Percentiles rank a stretch among this genome's conserved stretches.
Evolutionary conservation across 2,113 vertebrate species (phyloP).

Genomic region (Chaetorhynchus papuensis): DNA sequence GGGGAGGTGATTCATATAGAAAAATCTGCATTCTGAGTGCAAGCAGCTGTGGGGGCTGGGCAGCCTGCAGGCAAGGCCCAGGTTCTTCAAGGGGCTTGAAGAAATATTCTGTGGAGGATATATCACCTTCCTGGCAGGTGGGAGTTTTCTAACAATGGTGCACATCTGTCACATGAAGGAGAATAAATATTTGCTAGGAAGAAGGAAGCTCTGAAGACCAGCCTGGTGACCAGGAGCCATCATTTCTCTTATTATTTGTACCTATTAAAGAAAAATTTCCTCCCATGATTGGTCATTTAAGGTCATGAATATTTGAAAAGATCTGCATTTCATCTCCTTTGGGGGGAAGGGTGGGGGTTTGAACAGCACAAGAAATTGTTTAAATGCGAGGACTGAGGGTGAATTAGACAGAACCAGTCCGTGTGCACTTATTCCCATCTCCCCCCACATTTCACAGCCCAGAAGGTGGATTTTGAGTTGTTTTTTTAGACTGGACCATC

Average conservation of each 20-base stretch:
- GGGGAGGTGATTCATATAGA: background rate
- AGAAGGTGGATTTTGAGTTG: background rate
- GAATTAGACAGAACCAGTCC: background rate
- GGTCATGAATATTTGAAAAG: constrained; percentile 34
- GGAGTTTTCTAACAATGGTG: background rate
- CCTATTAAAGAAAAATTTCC: constrained; percentile 12
- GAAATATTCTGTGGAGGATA: background rate
- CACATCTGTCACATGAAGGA: background rate
- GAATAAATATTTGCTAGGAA: constrained; percentile 28
- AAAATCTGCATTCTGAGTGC: background rate
- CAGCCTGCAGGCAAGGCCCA: background rate
- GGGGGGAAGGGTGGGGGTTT: background rate
- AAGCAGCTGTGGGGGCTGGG: background rate
- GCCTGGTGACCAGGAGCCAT: background rate
- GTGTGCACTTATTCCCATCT: background rate
- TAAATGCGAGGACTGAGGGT: background rate
- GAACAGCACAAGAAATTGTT: background rate
- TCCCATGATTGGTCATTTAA: background rate
- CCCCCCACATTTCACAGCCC: background rate
- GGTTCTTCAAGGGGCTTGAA: background rate
- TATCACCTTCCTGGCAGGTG: background rate
- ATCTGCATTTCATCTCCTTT: background rate
- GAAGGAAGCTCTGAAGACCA: constrained; percentile 5
- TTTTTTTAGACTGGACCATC: background rate
- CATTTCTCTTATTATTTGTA: background rate